These are phyloP conservation scores for Stercorarius parasiticus DNA, from an alignment of 2,113 vertebrate species.

Conservation along the genomic window DNA sequence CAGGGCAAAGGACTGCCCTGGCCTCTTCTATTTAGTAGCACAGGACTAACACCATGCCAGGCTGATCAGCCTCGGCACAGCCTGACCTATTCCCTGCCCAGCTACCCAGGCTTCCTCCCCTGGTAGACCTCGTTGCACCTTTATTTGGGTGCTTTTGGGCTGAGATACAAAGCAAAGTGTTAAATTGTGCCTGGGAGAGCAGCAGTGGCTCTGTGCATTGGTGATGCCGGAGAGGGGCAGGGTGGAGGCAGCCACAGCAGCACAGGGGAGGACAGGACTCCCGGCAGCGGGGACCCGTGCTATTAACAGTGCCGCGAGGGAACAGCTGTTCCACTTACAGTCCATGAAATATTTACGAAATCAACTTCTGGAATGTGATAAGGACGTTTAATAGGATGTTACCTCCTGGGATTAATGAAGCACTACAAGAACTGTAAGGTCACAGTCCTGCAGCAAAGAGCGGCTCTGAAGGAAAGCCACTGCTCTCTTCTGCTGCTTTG, in stretches of 20 bases:
- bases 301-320: background rate
- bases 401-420: background rate
- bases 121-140: background rate
- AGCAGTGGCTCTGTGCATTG: background rate
- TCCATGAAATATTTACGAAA: background rate
- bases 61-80: background rate
- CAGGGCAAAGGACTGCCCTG: background rate
- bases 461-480: background rate
- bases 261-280: accelerated
- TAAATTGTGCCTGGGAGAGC: background rate
- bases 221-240: background rate
- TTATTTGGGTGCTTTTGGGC: background rate
- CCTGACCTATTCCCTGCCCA: background rate
- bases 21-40: background rate
- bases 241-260: accelerated
- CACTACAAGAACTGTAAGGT: background rate
- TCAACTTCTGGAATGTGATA: background rate
- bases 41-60: background rate
- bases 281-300: background rate
- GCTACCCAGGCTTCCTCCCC: background rate
- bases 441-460: background rate
- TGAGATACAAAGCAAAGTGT: background rate
- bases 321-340: background rate
- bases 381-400: background rate
- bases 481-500: accelerated